A percentile compares a stretch with the other conserved stretches of the same genome.
Evolutionary conservation across 2,888 invertebrate genomes (phyloP).

Genomic region (Sesamia inferens): DNA sequence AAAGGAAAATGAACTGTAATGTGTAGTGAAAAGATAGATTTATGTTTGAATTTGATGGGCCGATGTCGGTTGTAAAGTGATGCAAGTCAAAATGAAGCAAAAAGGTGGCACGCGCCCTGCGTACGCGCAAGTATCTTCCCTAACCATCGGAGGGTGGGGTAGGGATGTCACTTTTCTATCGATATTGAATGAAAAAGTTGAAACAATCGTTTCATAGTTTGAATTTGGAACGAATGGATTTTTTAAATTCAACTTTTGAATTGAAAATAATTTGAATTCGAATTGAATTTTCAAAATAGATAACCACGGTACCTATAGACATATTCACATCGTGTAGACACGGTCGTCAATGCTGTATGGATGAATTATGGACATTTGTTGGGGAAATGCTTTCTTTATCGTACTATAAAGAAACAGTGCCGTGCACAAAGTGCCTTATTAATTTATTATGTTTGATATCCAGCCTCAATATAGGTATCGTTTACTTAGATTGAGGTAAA

Average conservation of each 20-base stretch:
- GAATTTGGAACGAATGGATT: too few relatives aligned
- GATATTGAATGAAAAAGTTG: constrained; percentile 22
- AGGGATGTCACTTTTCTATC: constrained; percentile 68
- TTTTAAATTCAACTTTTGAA: too few relatives aligned
- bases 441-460: background rate
- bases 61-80: constrained; percentile 73
- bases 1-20: constrained; percentile 57
- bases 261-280: too few relatives aligned
- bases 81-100: constrained; percentile 85
- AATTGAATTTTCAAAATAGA: too few relatives aligned
- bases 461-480: background rate
- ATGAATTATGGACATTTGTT: background rate
- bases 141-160: constrained; percentile 81
- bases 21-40: constrained; percentile 25
- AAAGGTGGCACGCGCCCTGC: constrained; percentile 89
- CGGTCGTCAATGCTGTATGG: background rate
- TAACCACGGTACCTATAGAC: too few relatives aligned
- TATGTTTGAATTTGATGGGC: constrained; percentile 28
- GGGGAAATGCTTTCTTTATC: background rate
- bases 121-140: constrained; percentile 86
- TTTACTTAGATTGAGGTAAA: background rate
- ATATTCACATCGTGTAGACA: background rate
- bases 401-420: background rate
- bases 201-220: too few relatives aligned
- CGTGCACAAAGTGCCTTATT: background rate